phyloP scores from a whole-genome alignment of 2,888 invertebrate species.

The Odontocolon sp. region DNA sequence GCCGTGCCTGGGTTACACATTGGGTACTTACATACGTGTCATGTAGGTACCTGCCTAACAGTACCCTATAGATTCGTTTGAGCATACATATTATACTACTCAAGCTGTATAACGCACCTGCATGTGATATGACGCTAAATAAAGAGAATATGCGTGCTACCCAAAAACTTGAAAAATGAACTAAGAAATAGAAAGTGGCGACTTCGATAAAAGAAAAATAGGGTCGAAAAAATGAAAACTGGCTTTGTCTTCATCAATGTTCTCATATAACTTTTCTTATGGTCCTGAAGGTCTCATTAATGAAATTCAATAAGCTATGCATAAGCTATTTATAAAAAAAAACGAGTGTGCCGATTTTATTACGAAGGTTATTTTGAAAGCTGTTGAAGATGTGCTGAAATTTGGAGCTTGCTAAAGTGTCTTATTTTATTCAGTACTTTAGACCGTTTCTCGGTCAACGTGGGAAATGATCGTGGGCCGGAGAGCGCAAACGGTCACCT shows the following conservation, averaged over 20 bases:
- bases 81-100: too few relatives aligned
- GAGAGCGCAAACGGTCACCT: conserved; percentile 28
- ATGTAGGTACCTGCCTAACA: too few relatives aligned
- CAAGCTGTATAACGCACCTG: too few relatives aligned
- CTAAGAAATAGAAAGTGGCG: neutral
- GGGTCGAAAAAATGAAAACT: neutral
- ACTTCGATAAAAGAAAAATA: neutral
- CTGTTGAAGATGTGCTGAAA: neutral
- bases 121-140: too few relatives aligned
- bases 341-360: too few relatives aligned
- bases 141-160: neutral
- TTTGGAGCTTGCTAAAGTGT: neutral
- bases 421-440: conserved; percentile 7
- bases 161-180: neutral
- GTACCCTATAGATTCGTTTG: too few relatives aligned
- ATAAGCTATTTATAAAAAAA: too few relatives aligned
- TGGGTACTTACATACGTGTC: too few relatives aligned
- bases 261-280: too few relatives aligned
- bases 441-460: neutral
- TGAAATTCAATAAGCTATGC: too few relatives aligned
- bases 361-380: neutral
- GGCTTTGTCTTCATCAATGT: too few relatives aligned
- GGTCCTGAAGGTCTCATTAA: too few relatives aligned
- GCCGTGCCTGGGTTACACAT: conserved; percentile 62
- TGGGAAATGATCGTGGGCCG: conserved; percentile 1